Conservation (phyloP, 2,888 invertebrate genomes). For the Epirrhoe alternata region DNA sequence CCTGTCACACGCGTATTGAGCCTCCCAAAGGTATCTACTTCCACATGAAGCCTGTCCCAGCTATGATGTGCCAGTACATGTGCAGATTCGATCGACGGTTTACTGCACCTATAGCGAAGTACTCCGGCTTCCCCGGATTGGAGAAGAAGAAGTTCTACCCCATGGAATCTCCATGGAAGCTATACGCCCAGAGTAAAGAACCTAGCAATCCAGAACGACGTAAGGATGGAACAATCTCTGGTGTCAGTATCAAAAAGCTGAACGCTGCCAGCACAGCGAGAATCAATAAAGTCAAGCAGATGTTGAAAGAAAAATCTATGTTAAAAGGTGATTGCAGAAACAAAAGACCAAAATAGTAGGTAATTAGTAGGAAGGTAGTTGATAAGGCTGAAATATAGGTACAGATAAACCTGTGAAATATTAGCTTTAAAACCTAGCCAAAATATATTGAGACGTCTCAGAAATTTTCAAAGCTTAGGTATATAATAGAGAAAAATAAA, state of each 20-base stretch:
- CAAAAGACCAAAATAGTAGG: not conserved
- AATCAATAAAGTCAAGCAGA: not conserved
- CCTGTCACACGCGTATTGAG: not conserved
- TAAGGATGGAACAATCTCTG: not conserved
- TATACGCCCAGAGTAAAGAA: not conserved
- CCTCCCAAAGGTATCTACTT: not conserved
- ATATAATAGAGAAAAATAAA: not conserved
- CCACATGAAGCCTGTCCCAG: not conserved
- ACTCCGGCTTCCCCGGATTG: not conserved
- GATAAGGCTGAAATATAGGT: not conserved
- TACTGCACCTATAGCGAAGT: not conserved
- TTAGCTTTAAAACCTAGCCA: not conserved
- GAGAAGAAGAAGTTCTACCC: not conserved
- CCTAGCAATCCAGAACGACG: not conserved
- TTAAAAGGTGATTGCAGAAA: not conserved
- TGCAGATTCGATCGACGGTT: not conserved
- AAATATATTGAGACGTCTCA: not conserved
- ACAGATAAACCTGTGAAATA: not conserved
- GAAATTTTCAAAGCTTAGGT: not conserved
- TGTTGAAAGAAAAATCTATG: not conserved
- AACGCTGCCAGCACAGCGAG: not conserved
- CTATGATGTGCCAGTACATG: not conserved
- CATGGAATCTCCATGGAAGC: not conserved
- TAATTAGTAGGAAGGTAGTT: too few species aligned
- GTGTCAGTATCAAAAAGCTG: not conserved